A percentile compares a stretch with the other conserved stretches of the same genome.
Conservation (phyloP, 2,113 vertebrate species). For the Megaceryle maxima region DNA sequence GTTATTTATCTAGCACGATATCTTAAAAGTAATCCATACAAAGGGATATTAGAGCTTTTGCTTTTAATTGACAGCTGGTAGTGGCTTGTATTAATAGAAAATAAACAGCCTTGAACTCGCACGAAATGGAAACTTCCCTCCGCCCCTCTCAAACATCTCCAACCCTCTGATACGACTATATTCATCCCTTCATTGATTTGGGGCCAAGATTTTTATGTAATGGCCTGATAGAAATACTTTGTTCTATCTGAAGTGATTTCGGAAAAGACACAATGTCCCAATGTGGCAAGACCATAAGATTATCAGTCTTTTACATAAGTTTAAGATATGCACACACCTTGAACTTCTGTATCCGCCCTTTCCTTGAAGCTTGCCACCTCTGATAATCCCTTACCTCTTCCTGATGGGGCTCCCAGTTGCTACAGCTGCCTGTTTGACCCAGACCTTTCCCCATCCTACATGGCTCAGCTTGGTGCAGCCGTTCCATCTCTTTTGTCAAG, state of each 20-base stretch:
- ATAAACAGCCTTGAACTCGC: background rate
- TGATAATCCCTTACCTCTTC: background rate
- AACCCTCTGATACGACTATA: background rate
- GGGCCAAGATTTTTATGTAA: background rate
- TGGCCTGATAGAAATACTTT: background rate
- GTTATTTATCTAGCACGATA: background rate
- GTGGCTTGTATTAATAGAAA: background rate
- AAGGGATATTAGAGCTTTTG: background rate
- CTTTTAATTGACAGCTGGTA: background rate
- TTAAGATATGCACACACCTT: background rate
- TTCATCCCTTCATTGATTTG: background rate
- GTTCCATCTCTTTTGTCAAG: background rate
- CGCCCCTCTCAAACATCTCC: background rate
- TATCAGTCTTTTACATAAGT: background rate
- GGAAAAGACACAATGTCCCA: background rate
- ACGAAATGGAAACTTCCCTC: background rate
- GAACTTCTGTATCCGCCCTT: background rate
- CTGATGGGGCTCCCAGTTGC: background rate
- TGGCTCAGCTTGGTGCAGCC: background rate
- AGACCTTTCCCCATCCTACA: background rate
- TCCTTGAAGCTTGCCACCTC: background rate
- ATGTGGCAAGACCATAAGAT: accelerated
- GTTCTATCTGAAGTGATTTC: background rate
- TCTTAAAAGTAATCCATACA: background rate
- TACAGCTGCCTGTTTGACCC: background rate